Conservation (phyloP, 2,888 invertebrate genomes). For the Drosophila demipolita region DNA sequence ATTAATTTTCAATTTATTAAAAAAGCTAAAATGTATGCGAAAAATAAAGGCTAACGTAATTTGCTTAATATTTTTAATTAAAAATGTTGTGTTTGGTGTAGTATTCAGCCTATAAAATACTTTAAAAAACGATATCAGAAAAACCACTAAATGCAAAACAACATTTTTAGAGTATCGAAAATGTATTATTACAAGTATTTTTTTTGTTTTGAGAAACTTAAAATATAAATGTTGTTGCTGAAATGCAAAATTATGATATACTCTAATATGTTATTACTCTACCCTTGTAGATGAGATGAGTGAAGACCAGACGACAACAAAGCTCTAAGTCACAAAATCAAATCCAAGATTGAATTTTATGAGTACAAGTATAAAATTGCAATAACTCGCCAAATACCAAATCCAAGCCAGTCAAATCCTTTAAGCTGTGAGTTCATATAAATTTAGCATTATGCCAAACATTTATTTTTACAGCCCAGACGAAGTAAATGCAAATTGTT, state of each 20-base stretch:
- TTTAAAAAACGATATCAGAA: neutral
- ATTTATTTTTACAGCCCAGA: slow-evolving; percentile 66
- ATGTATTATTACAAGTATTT: neutral
- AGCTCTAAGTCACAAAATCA: neutral
- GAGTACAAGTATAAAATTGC: slow-evolving; percentile 35
- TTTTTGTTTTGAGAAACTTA: neutral
- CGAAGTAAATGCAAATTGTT: slow-evolving; percentile 66
- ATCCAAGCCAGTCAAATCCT: slow-evolving; percentile 18
- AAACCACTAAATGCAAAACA: neutral
- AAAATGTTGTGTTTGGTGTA: neutral
- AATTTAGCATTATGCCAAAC: slow-evolving; percentile 64
- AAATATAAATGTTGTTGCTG: neutral
- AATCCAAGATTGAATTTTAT: slow-evolving; percentile 42
- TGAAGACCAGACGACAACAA: slow-evolving; percentile 17
- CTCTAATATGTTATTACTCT: neutral
- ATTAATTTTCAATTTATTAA: neutral
- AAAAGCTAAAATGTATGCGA: neutral
- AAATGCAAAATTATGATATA: neutral
- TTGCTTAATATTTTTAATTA: neutral
- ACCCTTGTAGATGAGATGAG: slow-evolving; percentile 11
- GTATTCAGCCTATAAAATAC: too few relatives aligned
- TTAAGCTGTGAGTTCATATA: slow-evolving; percentile 35
- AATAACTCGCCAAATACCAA: slow-evolving; percentile 48
- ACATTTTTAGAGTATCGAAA: neutral
- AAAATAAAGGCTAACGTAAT: neutral